These are phyloP conservation scores for Notothenia coriiceps DNA, from an alignment of 2,113 vertebrate genomes.

Conservation along the genomic window DNA sequence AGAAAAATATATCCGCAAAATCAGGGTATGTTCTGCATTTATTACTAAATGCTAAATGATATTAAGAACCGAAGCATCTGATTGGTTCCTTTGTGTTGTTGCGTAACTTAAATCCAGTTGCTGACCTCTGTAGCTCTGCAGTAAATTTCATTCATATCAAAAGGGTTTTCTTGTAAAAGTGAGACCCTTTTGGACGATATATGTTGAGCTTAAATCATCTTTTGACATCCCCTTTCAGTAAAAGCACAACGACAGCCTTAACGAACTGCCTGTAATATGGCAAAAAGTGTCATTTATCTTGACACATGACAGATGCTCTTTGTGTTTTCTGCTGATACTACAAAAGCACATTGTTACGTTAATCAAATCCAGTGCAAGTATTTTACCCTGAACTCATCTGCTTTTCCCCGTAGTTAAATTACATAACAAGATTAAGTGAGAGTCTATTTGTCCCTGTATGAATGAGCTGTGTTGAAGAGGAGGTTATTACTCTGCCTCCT, in stretches of 20 bases:
- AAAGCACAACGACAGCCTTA: conserved; percentile 10
- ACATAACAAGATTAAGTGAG: conserved; percentile 71
- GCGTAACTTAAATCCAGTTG: conserved; percentile 1
- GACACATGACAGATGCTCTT: conserved; percentile 35
- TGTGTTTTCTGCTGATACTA: conserved; percentile 36
- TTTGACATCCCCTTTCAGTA: background rate
- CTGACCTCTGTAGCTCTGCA: background rate
- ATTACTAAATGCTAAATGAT: too few relatives aligned
- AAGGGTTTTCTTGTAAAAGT: background rate
- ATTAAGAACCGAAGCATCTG: too few relatives aligned
- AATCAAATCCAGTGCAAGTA: conserved; percentile 62
- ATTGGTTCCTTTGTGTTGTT: background rate
- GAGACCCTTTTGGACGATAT: conserved; percentile 17
- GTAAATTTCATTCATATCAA: conserved; percentile 7
- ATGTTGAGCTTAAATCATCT: conserved; percentile 28
- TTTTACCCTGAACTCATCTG: conserved; percentile 58
- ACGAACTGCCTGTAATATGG: conserved; percentile 43
- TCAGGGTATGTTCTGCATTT: too few relatives aligned
- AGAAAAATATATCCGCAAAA: too few relatives aligned
- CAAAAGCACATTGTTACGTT: conserved; percentile 49
- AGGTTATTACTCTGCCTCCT: conserved; percentile 52
- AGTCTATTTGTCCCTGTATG: conserved; percentile 52
- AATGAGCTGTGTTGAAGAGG: conserved; percentile 55
- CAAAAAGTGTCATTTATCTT: conserved; percentile 52
- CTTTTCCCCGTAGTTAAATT: conserved; percentile 60